Evolutionary conservation across 2,888 invertebrate genomes (phyloP).

Genomic region (Xanthia icteritia): DNA sequence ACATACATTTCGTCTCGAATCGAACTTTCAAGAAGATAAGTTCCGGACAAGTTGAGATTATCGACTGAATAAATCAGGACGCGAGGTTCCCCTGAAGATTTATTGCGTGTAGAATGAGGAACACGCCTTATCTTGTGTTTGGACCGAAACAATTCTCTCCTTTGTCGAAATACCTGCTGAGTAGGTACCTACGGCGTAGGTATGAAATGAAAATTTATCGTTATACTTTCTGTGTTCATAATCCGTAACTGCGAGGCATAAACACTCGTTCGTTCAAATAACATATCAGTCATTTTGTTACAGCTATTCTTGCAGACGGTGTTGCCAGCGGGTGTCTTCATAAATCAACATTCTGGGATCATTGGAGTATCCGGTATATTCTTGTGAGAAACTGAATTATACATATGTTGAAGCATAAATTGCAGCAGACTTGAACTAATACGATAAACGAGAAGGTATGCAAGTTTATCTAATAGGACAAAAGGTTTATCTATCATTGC

Average conservation of each 20-base stretch:
- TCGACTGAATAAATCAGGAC: constrained; percentile 81
- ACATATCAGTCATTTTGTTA: constrained; percentile 55
- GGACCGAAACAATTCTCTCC: constrained; percentile 69
- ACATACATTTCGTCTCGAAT: constrained; percentile 66
- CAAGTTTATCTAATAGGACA: not conserved
- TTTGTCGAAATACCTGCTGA: constrained; percentile 48
- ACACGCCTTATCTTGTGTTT: constrained; percentile 73
- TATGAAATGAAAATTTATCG: constrained; percentile 58
- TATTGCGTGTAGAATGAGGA: constrained; percentile 73
- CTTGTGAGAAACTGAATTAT: constrained; percentile 39
- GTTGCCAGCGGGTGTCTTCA: constrained; percentile 46
- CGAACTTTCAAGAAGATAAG: constrained; percentile 75
- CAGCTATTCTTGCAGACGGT: constrained; percentile 36
- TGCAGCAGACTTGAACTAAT: constrained; percentile 19
- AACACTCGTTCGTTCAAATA: constrained; percentile 49
- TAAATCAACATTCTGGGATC: constrained; percentile 53
- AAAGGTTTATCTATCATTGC: not conserved
- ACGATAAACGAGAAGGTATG: constrained; percentile 13
- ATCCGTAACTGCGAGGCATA: constrained; percentile 35
- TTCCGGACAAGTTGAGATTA: constrained; percentile 78
- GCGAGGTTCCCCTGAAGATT: constrained; percentile 76
- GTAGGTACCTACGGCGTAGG: constrained; percentile 3
- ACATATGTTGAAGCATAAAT: constrained; percentile 36
- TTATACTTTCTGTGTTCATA: constrained; percentile 35
- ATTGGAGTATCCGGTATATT: constrained; percentile 39